Conservation (phyloP, 2,797 vertebrate species). For the Trachurus trachurus region DNA sequence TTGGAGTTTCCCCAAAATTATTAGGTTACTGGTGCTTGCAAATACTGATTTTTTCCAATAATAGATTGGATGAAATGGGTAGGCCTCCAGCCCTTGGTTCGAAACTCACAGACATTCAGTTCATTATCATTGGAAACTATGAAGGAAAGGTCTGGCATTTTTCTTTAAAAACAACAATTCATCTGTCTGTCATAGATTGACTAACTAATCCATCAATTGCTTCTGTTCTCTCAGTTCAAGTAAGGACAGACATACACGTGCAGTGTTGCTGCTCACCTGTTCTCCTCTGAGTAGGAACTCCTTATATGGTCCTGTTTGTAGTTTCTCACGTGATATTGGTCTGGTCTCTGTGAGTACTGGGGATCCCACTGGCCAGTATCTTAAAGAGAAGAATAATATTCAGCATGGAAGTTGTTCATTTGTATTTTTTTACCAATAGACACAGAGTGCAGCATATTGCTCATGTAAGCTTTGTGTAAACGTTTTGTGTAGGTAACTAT, state of each 20-base stretch:
- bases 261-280: slow-evolving; percentile 65
- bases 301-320: slow-evolving; percentile 59
- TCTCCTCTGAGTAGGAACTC: slow-evolving; percentile 57
- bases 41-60: too few species aligned
- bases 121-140: not conserved
- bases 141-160: too few species aligned
- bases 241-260: not conserved
- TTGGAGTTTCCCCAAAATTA: too few species aligned
- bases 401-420: too few species aligned
- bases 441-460: not conserved
- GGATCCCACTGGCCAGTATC: slow-evolving; percentile 68
- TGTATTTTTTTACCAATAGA: not conserved
- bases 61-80: too few species aligned
- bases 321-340: slow-evolving; percentile 48
- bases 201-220: not conserved
- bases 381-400: slow-evolving; percentile 36
- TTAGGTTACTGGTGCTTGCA: too few species aligned
- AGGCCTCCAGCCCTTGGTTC: too few species aligned
- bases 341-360: slow-evolving; percentile 61
- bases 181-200: too few species aligned
- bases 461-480: not conserved
- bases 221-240: not conserved
- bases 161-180: too few species aligned
- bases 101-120: not conserved
- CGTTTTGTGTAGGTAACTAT: slow-evolving; percentile 17